Conservation (phyloP, 1,140 invertebrate species). For the Coptotermes formosanus region DNA sequence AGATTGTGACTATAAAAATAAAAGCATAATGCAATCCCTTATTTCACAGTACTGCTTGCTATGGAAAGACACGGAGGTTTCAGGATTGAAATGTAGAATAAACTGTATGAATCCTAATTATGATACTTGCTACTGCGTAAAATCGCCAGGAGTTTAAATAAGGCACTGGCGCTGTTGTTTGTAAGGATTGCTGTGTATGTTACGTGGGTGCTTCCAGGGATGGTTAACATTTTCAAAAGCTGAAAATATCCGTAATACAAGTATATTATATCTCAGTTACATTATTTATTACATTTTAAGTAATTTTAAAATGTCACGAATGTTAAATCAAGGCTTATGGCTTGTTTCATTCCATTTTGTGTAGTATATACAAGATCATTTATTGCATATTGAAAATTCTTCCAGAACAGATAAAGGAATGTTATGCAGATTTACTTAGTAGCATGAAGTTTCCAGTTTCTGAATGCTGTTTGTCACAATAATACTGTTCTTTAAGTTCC, state of each 20-base stretch:
- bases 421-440: constrained; percentile 5
- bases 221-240: constrained; percentile 7
- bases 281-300: constrained; percentile 11
- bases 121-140: background rate
- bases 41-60: background rate
- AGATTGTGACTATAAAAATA: background rate
- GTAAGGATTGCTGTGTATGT: background rate
- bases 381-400: constrained; percentile 23
- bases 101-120: background rate
- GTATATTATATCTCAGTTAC: background rate
- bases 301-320: background rate
- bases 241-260: background rate
- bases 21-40: background rate
- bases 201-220: background rate
- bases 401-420: background rate
- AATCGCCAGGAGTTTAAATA: background rate
- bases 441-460: background rate
- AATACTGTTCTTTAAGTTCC: background rate
- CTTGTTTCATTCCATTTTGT: constrained; percentile 17
- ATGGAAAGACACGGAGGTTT: background rate
- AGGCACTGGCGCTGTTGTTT: background rate
- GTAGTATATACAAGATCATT: background rate
- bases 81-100: background rate
- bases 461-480: background rate
- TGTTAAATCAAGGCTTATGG: background rate